Evolutionary conservation across 2,113 vertebrate species (phyloP).

Genomic region (Chionis minor): DNA sequence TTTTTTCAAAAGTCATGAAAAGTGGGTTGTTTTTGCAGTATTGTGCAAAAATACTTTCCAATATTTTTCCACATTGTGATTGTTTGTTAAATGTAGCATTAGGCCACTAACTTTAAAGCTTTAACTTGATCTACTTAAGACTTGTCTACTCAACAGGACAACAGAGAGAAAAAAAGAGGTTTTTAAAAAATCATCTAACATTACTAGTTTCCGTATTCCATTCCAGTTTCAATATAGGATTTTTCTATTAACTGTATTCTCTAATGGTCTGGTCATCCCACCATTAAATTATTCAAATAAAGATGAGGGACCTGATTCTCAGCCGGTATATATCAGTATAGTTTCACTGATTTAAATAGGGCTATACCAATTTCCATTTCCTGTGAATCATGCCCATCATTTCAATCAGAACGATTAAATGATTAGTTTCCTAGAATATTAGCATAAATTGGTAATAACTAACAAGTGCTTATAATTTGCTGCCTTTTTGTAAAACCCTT

Average conservation of each 20-base stretch:
- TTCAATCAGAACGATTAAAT: conserved; percentile 41
- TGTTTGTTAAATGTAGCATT: not conserved
- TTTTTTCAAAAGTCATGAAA: not conserved
- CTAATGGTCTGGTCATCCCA: conserved; percentile 6
- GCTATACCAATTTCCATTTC: not conserved
- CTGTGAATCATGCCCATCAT: conserved; percentile 9
- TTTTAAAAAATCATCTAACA: not conserved
- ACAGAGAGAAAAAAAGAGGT: not conserved
- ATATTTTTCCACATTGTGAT: not conserved
- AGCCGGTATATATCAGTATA: not conserved
- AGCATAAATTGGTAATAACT: conserved; percentile 33
- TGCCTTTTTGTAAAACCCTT: conserved; percentile 14
- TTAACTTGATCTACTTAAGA: not conserved
- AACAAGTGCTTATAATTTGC: conserved; percentile 22
- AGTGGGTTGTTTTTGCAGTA: not conserved
- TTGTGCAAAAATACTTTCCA: not conserved
- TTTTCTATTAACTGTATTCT: conserved; percentile 5
- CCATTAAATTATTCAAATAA: conserved; percentile 45
- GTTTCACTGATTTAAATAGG: conserved; percentile 40
- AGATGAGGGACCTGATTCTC: conserved; percentile 18
- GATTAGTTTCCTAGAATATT: conserved; percentile 39
- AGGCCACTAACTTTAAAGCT: not conserved
- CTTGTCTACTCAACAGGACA: not conserved
- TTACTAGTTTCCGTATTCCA: not conserved
- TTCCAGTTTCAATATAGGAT: not conserved